These are phyloP conservation scores for Patella ulyssiponensis DNA, from an alignment of 2,888 invertebrate species.

Conservation along the genomic window DNA sequence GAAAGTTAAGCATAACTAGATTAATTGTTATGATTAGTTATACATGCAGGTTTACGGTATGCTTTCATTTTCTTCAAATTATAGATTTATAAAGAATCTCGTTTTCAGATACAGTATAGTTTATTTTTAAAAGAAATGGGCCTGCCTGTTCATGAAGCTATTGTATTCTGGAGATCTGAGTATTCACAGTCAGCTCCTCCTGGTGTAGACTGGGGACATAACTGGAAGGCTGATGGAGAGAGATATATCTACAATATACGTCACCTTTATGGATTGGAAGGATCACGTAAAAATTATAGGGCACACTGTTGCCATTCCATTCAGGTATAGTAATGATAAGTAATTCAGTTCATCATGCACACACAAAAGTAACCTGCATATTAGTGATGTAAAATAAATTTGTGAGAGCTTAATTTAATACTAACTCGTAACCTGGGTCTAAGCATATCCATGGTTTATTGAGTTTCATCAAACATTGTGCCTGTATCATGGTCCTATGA, in stretches of 20 bases:
- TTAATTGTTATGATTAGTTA: too few relatives aligned
- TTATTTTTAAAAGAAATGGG: conserved; percentile 83
- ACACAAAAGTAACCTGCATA: too few relatives aligned
- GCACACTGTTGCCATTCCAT: conserved; percentile 78
- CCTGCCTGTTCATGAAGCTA: conserved; percentile 78
- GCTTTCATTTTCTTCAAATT: not conserved
- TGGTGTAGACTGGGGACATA: conserved; percentile 77
- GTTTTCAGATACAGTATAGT: conserved; percentile 76
- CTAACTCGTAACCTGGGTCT: too few relatives aligned
- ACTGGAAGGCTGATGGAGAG: conserved; percentile 72
- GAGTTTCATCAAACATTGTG: too few relatives aligned
- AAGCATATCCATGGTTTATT: too few relatives aligned
- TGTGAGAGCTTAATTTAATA: too few relatives aligned
- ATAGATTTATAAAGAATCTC: not conserved
- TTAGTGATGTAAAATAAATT: too few relatives aligned
- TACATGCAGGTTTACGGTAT: not conserved
- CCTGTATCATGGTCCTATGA: too few relatives aligned
- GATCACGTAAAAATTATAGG: conserved; percentile 77
- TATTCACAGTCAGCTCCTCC: conserved; percentile 75
- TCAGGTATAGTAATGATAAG: conserved; percentile 74
- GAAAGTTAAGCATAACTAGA: too few relatives aligned
- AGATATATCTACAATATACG: conserved; percentile 80
- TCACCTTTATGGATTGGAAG: conserved; percentile 83
- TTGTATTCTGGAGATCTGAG: conserved; percentile 79
- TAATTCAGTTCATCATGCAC: not conserved